These are phyloP conservation scores for Pseudopodoces humilis DNA, from an alignment of 2,113 vertebrate species.

Conservation along the genomic window DNA sequence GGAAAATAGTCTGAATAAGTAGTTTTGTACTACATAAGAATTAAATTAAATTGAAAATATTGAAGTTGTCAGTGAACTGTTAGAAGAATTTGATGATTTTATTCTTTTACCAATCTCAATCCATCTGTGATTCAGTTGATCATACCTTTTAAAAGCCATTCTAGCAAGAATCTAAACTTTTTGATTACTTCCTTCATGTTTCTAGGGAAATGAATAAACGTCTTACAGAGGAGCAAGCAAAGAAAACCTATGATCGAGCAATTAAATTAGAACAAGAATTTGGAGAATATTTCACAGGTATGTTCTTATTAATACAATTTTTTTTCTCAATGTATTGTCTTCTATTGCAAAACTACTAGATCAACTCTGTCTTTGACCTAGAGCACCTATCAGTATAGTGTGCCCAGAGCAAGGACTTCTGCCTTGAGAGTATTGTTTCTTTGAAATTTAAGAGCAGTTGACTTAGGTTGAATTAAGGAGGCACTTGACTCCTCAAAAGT, in stretches of 20 bases:
- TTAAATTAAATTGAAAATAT: neutral
- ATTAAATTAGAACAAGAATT: constrained; percentile 98
- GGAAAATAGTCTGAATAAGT: neutral
- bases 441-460: neutral
- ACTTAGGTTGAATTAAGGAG: neutral
- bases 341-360: neutral
- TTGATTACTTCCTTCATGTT: neutral
- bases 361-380: neutral
- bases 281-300: constrained; percentile 98
- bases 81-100: neutral
- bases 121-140: neutral
- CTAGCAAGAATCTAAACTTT: neutral
- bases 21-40: neutral
- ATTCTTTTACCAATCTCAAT: neutral
- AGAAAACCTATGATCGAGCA: constrained; percentile 92
- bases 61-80: neutral
- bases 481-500: neutral
- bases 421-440: neutral
- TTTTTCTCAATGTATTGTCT: neutral
- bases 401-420: neutral
- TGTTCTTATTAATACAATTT: neutral
- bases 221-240: constrained; percentile 95
- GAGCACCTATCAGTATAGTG: neutral
- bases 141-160: neutral
- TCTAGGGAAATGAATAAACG: constrained; percentile 97